Evolutionary conservation across 2,888 invertebrate genomes (phyloP), one percentile per base, ranked within the genome.

Genomic region (Drosophila fulvimacula): DNA sequence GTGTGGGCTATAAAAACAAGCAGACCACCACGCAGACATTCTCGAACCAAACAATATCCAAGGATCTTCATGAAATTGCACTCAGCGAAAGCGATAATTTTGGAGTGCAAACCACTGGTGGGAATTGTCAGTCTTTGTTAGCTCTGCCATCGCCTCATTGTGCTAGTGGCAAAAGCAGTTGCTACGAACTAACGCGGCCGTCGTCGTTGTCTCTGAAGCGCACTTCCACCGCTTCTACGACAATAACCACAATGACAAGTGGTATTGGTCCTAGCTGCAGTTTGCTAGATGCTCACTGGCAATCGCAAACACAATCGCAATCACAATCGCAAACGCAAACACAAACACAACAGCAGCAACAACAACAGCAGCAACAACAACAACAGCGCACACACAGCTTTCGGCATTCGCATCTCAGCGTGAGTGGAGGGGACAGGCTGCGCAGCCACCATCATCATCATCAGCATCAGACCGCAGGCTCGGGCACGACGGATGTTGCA

Each of bases 41-140:
- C 60, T 92, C 92, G 30, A 90, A 90, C 76, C 91, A 91, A 81
- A 91, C 91, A 10, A 88, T 92, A 62, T 88, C 86, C 52, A 92
- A 90, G 64, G 91, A 92, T 55, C 69, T 91, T 32, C 90, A 92
- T 32, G 92, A 91, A 65, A 88, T 89, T 58, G 84, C 85, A 59
- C 77, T 83, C 56, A 80, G 81, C 68, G 91, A 91, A 60, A 85
- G 85, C 61, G 90, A 90, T 46, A 81, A 76, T 72, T 73, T 73
- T 32, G 80, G 70, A 49, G 32, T 48, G 61, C 42, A 64, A 38
- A 19, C 69, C 21, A 36, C 66, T 17, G 49, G 56, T 39, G 79
- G 67, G 6, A 87, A 90, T 64, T 91, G 91, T 46, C 90, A 90
- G 59, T 86, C 91, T 24, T 51, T 91, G 68, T 58, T 89, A 32